Evolutionary conservation across 2,888 invertebrate species (phyloP).

Genomic region (Trachelus troglodyta): DNA sequence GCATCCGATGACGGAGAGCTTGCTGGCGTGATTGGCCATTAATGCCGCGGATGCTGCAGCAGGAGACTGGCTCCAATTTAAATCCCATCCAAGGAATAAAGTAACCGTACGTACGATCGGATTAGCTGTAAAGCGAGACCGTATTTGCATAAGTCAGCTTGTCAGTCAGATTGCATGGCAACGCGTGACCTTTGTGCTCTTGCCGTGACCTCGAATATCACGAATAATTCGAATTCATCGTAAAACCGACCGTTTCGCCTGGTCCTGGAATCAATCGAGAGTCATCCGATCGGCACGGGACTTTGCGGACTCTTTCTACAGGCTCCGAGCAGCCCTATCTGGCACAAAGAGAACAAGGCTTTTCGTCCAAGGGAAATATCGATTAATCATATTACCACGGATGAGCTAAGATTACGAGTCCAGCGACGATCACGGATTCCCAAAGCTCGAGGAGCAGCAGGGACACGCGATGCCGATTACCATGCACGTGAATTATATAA

Average conservation of each 20-base stretch:
- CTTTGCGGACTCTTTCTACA: too few relatives aligned
- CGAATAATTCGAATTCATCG: not conserved
- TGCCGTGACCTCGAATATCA: conserved; percentile 25
- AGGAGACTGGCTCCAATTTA: conserved; percentile 40
- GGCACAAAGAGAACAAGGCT: too few relatives aligned
- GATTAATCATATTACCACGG: conserved; percentile 45
- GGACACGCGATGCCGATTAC: conserved; percentile 53
- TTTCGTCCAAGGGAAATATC: too few relatives aligned
- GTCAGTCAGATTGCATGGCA: conserved; percentile 64
- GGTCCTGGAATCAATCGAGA: not conserved
- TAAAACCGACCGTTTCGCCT: not conserved
- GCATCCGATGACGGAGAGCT: too few relatives aligned
- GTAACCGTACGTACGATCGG: conserved; percentile 44
- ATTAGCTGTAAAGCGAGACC: conserved; percentile 44
- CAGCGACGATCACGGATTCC: not conserved
- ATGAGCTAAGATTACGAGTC: conserved; percentile 31
- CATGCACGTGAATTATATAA: conserved; percentile 62
- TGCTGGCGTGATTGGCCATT: too few relatives aligned
- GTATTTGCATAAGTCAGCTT: conserved; percentile 66
- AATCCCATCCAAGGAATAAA: conserved; percentile 54
- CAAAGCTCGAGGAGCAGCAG: conserved; percentile 15
- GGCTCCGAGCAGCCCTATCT: too few relatives aligned
- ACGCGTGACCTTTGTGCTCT: conserved; percentile 56
- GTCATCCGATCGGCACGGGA: too few relatives aligned
- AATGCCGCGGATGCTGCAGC: too few relatives aligned